Base-by-base conservation (phyloP, 2,113 vertebrate genomes). In the Salvelinus namaycush region DNA sequence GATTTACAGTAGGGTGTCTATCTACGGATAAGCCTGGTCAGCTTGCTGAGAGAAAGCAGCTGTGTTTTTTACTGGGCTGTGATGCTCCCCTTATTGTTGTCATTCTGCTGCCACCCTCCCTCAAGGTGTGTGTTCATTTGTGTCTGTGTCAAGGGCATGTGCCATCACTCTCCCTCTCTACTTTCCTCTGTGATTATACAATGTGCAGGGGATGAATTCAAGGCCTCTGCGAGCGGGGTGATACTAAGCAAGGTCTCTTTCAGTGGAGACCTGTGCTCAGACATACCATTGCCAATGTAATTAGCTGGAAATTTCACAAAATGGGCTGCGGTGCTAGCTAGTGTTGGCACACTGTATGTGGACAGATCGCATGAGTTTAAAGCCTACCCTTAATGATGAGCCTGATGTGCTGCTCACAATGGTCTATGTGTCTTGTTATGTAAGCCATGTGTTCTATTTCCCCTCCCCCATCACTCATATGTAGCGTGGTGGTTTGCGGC, bases 71-170 rank as follows among this genome's bases (percentile, higher is more conserved):
- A 48, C 20, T 68, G 77, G 60, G 74, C 66, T 49, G 0, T 88
- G 85, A 86, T 87, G 77, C 83, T 81, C 80, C 84, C 84, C 81
- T 81, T 83, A 87, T 90, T 87, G 80, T 85, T 88, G 79, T 80
- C 70, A 31, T 69, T 79, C 27, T 26, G 78, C 72, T 75, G 73
- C 78, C 68, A 5, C 68, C 8, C 11, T 48, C 12, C 44, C 48
- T 70, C n/a, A 29, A 73, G 22, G 20, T 76, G 68, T 72, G 64
- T 74, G 73, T 16, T 59, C 54, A n/a, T 73, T 83, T 78, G 75
- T 68, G 82, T 85, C 67, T 76, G 75, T n/a, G 31, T 39, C 8
- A 39, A 39, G 39, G 39, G 39, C 8, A 39, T 39, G 39, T 39
- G 39, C 39, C 39, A 8, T 44, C 39, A 44, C 9, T 44, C 9